Evolutionary conservation across 2,113 vertebrate species (phyloP).

Genomic region (Amazona vittata): DNA sequence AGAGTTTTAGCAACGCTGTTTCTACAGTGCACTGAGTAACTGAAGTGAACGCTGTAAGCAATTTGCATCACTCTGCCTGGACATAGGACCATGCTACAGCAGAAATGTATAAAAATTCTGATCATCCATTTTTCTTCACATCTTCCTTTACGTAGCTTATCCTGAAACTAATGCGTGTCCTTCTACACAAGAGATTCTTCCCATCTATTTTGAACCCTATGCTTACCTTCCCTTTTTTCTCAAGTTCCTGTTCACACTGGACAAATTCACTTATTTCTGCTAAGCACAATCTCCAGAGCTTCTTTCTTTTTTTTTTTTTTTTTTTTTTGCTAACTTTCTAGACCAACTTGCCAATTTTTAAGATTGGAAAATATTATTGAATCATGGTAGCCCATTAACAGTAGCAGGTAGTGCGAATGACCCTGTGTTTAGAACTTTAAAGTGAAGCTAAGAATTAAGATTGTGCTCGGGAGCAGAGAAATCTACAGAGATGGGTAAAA

Average conservation of each 20-base stretch:
- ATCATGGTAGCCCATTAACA: neutral
- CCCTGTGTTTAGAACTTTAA: neutral
- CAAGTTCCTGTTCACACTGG: neutral
- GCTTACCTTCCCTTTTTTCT: neutral
- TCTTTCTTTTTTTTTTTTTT: neutral
- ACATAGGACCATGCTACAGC: neutral
- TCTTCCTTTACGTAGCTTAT: neutral
- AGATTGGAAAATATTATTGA: neutral
- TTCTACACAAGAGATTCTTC: neutral
- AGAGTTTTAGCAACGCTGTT: neutral
- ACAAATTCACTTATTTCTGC: neutral
- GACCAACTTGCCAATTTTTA: neutral
- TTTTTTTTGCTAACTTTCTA: neutral
- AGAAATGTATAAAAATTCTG: neutral
- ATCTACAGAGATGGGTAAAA: neutral
- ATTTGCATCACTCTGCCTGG: neutral
- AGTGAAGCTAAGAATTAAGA: neutral
- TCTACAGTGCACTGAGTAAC: neutral
- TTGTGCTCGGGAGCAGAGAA: neutral
- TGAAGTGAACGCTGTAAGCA: neutral
- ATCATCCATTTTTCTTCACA: neutral
- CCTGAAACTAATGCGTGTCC: neutral
- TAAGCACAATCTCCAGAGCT: neutral
- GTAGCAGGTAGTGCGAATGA: neutral
- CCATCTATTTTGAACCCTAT: neutral